Base-by-base conservation (phyloP, 2,113 vertebrate genomes). In the Chaetura pelagica region DNA sequence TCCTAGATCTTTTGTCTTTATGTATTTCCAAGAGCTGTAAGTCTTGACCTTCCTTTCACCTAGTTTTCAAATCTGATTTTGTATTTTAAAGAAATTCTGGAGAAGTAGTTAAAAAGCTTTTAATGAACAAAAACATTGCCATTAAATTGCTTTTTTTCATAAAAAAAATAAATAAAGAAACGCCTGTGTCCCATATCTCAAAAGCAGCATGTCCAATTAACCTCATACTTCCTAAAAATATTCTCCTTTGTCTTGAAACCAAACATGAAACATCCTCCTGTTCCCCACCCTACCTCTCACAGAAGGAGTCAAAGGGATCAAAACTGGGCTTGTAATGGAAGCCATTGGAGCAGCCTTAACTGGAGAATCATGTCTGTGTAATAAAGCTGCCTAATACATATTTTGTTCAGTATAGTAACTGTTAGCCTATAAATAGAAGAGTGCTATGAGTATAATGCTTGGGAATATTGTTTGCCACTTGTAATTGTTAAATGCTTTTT, bases 401-500 rank as follows among this genome's bases (percentile, higher is more conserved):
- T 80, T 96, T 97, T 95, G 84, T 94, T 95, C 94, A 64, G 67
- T 97, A 89, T 96, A 96, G 89, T 95, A 90, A 94, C 64, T 75
- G 61, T 96, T 85, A 84, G 51, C 94, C 96, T 97, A 97, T 96
- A 96, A 97, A 97, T 97, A 97, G 96, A 93, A 77, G 32, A 91
- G 83, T 79, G 66, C 84, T 84, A 46, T 67, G 94, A 96, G 75
- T 96, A 72, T 75, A 89, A 94, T 96, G 97, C 93, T 96, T 97
- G 95, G 85, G 96, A 98, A 95, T 97, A 97, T 96, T 97, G 97
- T 97, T 97, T 97, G 96, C 87, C 90, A 92, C 94, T 96, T 94
- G 94, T 80, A 92, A 96, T 97, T 98, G 97, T 96, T 95, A 90
- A 94, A 77, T 97, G 96, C 93, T 98, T 98, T 97, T 97, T 97